Conservation (phyloP, 2,113 vertebrate species). For the Xiphias gladius region DNA sequence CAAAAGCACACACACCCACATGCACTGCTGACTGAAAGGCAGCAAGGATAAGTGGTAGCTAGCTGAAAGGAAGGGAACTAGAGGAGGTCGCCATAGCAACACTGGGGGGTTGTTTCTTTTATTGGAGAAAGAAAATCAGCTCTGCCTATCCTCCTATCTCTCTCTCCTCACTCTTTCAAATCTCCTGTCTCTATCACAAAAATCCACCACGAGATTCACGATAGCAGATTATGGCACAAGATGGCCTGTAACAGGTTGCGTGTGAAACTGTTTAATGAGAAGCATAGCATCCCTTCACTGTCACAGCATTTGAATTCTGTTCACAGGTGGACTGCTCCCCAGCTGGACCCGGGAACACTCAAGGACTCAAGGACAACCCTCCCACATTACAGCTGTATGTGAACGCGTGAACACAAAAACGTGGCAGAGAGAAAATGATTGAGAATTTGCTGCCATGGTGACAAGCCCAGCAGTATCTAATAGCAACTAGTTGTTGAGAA, state of each 20-base stretch:
- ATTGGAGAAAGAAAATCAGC: slow-evolving; percentile 74
- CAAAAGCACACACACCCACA: slow-evolving; percentile 72
- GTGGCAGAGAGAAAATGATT: slow-evolving; percentile 74
- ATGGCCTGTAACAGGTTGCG: not conserved
- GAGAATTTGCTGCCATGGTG: slow-evolving; percentile 85
- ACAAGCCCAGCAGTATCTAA: slow-evolving; percentile 84
- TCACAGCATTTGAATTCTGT: slow-evolving; percentile 59
- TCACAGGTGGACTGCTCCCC: slow-evolving; percentile 62
- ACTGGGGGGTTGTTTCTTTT: slow-evolving; percentile 72
- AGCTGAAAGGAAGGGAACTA: slow-evolving; percentile 70
- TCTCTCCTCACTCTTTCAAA: slow-evolving; percentile 29
- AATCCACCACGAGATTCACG: not conserved
- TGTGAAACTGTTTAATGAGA: not conserved
- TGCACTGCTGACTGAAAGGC: slow-evolving; percentile 78
- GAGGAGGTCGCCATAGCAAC: slow-evolving; percentile 81
- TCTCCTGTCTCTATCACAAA: slow-evolving; percentile 31
- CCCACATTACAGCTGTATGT: slow-evolving; percentile 56
- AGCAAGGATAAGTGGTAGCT: slow-evolving; percentile 80
- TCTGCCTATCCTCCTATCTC: slow-evolving; percentile 53
- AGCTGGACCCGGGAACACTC: slow-evolving; percentile 61
- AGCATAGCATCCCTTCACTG: slow-evolving; percentile 1
- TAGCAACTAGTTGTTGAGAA: slow-evolving; percentile 82
- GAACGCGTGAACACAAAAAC: slow-evolving; percentile 45
- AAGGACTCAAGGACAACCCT: slow-evolving; percentile 59
- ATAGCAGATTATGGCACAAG: not conserved